A percentile compares a stretch with the other conserved stretches of the same genome.
Evolutionary conservation across 64 coral and sea anemone genomes (phyloP).

Genomic region (Porites australiensis): DNA sequence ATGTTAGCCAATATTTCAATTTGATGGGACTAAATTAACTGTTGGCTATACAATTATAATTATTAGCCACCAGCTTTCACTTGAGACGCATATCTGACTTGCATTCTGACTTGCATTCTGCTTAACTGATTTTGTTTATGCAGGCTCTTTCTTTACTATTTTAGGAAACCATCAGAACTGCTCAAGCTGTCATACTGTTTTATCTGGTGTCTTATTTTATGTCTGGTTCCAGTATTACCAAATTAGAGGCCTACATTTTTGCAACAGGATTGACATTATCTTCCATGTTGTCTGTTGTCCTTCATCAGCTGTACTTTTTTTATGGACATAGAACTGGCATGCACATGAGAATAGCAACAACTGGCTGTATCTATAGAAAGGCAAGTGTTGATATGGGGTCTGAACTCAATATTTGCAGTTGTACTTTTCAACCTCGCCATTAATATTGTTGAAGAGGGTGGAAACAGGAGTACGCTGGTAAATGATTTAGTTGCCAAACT

Average conservation of each 20-base stretch:
- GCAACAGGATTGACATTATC: constrained; percentile 48
- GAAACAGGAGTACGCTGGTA: no score
- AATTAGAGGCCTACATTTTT: constrained; percentile 73
- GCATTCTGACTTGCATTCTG: no score
- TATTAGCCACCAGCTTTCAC: no score
- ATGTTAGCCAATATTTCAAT: no score
- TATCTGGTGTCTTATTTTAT: constrained; percentile 81
- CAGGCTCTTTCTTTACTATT: not conserved
- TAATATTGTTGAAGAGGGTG: no score
- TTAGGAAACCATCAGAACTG: constrained; percentile 70
- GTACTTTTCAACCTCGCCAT: no score
- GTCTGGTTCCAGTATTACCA: constrained; percentile 60
- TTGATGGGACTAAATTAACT: no score
- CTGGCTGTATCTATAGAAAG: constrained; percentile 86
- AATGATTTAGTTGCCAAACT: no score
- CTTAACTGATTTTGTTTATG: not conserved
- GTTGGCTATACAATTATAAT: no score
- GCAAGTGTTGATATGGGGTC: constrained; percentile 15
- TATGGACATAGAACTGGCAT: constrained; percentile 71
- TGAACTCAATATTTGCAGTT: no score
- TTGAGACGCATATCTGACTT: no score
- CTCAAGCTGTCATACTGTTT: constrained; percentile 62
- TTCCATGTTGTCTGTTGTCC: constrained; percentile 44
- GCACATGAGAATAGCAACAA: constrained; percentile 75
- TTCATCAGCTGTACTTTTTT: constrained; percentile 86